Conservation (phyloP, 2,113 vertebrate genomes). For the Calidris pugnax region DNA sequence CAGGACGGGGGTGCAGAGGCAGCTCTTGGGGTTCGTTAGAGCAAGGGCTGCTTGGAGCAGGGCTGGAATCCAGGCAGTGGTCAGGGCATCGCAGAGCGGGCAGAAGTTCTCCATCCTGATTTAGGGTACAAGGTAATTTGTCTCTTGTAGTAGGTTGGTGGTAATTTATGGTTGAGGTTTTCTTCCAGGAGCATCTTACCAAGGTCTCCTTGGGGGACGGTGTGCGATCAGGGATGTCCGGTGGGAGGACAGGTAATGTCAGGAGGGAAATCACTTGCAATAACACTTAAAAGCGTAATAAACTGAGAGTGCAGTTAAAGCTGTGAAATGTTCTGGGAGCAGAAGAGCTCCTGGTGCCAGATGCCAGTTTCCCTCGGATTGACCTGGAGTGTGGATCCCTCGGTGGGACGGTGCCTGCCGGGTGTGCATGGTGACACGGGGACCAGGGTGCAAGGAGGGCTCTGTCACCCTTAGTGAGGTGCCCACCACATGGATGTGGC, state of each 20-base stretch:
- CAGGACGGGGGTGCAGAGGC: not conserved
- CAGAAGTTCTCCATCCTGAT: not conserved
- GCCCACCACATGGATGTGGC: not conserved
- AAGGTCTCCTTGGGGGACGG: not conserved
- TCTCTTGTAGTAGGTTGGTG: not conserved
- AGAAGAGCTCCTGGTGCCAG: not conserved
- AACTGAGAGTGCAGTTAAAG: not conserved
- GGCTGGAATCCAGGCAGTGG: not conserved
- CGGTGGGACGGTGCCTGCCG: not conserved
- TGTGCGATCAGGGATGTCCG: rapidly evolving
- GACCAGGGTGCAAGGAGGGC: not conserved
- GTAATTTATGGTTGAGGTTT: not conserved
- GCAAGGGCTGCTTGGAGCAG: rapidly evolving
- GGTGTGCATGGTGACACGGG: not conserved
- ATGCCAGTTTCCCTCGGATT: rapidly evolving
- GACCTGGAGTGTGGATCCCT: rapidly evolving
- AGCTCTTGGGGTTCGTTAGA: not conserved
- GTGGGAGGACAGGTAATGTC: not conserved
- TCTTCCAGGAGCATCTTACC: not conserved
- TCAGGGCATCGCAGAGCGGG: rapidly evolving
- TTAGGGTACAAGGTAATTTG: not conserved
- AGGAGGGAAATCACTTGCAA: not conserved
- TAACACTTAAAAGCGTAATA: not conserved
- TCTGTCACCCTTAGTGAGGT: not conserved
- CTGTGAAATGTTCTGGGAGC: not conserved